These are phyloP conservation scores for Harpalus rubripes DNA, from an alignment of 2,888 invertebrate genomes.

Conservation along the genomic window DNA sequence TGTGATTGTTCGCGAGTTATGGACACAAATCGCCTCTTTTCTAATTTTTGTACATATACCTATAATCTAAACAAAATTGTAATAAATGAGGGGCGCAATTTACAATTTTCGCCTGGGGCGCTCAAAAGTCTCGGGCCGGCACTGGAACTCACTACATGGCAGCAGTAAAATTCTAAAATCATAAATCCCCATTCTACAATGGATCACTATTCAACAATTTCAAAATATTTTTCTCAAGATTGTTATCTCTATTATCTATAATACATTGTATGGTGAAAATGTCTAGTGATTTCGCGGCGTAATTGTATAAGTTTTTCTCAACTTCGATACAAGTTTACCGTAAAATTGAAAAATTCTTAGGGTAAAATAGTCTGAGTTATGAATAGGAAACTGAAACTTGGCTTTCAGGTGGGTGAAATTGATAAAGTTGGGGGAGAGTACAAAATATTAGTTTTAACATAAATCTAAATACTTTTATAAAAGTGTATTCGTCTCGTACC, in stretches of 20 bases:
- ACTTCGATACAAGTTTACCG: constrained; percentile 1
- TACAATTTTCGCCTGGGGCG: too few species aligned
- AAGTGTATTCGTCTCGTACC: not conserved
- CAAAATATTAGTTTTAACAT: constrained; percentile 43
- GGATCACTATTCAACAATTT: too few species aligned
- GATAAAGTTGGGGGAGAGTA: constrained; percentile 13
- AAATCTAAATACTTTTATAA: constrained; percentile 43
- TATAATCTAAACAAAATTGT: too few species aligned
- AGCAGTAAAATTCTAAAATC: too few species aligned
- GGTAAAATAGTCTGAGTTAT: not conserved
- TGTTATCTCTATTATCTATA: not conserved
- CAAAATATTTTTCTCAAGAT: too few species aligned
- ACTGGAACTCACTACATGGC: too few species aligned
- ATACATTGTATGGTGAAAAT: not conserved
- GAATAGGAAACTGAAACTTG: not conserved
- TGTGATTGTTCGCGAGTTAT: too few species aligned
- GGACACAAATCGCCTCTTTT: too few species aligned
- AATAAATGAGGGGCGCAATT: too few species aligned
- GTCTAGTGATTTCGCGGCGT: not conserved
- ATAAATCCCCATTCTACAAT: too few species aligned
- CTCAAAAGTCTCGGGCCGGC: too few species aligned
- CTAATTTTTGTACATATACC: too few species aligned
- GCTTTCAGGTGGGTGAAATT: not conserved
- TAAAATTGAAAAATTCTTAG: constrained; percentile 4
- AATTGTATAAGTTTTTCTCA: constrained; percentile 3